Conservation (phyloP, 2,113 vertebrate genomes). For the Neolamprologus cancellatus region DNA sequence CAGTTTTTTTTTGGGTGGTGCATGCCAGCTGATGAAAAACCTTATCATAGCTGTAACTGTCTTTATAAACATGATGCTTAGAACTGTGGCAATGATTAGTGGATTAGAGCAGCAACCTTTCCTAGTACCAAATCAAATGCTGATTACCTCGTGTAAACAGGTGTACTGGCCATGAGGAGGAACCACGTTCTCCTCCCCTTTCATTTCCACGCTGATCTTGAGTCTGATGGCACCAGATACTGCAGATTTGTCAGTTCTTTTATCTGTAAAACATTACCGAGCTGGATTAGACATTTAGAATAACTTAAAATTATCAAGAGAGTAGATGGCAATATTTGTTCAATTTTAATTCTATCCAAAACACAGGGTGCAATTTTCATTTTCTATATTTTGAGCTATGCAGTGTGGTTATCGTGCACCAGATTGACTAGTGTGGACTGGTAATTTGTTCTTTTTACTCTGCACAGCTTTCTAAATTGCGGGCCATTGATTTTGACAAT, state of each 20-base stretch:
- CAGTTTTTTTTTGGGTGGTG: background rate
- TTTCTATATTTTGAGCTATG: background rate
- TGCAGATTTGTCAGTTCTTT: constrained; percentile 93
- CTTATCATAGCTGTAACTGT: background rate
- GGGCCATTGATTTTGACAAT: background rate
- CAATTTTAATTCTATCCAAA: background rate
- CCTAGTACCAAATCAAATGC: background rate
- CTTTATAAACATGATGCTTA: background rate
- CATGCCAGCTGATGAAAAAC: background rate
- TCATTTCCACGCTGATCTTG: constrained; percentile 96
- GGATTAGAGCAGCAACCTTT: background rate
- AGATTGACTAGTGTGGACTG: background rate
- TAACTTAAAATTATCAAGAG: background rate
- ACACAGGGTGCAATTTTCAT: background rate
- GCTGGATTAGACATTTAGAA: background rate
- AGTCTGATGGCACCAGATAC: constrained; percentile 93
- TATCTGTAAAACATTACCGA: constrained; percentile 72
- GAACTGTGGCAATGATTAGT: background rate
- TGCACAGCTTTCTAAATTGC: background rate
- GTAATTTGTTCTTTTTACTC: background rate
- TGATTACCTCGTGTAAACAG: constrained; percentile 93
- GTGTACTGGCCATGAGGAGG: constrained; percentile 96
- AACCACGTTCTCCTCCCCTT: constrained; percentile 94
- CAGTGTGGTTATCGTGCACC: background rate
- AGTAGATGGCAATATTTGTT: background rate